Evolutionary conservation across 2,113 vertebrate genomes (phyloP), one percentile per base, ranked within the genome.

Genomic region (Butorides virescens): DNA sequence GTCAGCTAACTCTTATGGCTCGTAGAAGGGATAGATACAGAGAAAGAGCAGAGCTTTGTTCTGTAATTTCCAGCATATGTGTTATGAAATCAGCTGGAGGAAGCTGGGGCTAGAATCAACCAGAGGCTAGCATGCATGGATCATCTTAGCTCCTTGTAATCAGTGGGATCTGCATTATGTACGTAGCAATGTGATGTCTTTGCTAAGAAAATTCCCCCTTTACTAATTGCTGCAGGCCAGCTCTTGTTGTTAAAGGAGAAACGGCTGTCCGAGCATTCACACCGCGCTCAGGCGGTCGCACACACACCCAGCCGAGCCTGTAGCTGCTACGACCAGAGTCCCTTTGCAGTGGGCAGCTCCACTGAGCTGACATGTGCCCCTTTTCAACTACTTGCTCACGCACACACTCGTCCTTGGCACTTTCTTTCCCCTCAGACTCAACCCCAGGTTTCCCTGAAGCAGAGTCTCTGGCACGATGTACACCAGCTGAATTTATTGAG

Each of bases 91-190:
- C 39, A 52, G 0, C 39, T 10, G 23, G 6, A 74, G 22, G 34
- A 30, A 84, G 30, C 18, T 44, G 34, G 29, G 25, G 53, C 17
- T 70, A 3, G 39, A 36, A 53, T 30, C 53, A 68, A 2, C 15
- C 29, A 4, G 16, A 7, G 1, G 13, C 20, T 52, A 19, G 14
- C 37, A 72, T 1, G 4, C 10, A 36, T 0, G 0, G 36, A 8
- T 42, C 37, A 26, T 9, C 6, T 49, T 22, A 62, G 11, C 15
- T 80, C 30, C 37, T 10, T 32, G 32, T 11, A 11, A 37, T 34
- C 36, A 29, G 27, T n/a, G 58, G 23, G 23, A 25, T 19, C 2
- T 52, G 21, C 11, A 14, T 32, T 12, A 19, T 23, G 6, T 21
- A 21, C 4, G 0, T 11, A 80, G 44, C 18, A 73, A 71, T 26